A percentile compares a stretch with the other conserved stretches of the same genome.
These are phyloP conservation scores for Saguinus imperator DNA, from an alignment of 2,113 vertebrate species.

Conservation along the genomic window DNA sequence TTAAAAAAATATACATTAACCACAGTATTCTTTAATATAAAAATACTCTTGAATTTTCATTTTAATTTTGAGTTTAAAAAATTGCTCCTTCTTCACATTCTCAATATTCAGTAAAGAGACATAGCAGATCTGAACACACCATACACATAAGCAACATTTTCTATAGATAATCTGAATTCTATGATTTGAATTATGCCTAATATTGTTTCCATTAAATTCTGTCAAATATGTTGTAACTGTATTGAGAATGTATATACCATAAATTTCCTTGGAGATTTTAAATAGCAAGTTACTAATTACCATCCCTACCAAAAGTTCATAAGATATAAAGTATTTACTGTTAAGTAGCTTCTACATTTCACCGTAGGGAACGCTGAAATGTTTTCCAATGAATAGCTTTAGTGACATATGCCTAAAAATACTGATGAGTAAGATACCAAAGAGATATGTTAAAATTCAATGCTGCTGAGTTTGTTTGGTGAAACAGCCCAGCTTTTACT, in stretches of 20 bases:
- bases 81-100: neutral
- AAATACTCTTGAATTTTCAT: neutral
- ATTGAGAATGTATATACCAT: conserved; percentile 34
- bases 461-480: conserved; percentile 14
- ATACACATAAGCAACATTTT: neutral
- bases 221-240: neutral
- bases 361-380: conserved; percentile 38
- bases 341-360: conserved; percentile 46
- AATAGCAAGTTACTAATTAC: conserved; percentile 58
- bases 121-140: neutral
- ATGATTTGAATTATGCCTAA: neutral
- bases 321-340: conserved; percentile 51
- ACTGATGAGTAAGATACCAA: neutral
- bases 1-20: neutral
- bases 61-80: neutral
- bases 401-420: conserved; percentile 25
- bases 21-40: neutral
- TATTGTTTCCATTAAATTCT: conserved; percentile 1
- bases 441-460: conserved; percentile 5
- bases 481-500: neutral
- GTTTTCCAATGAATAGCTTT: neutral
- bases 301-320: conserved; percentile 55
- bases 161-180: neutral
- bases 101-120: neutral
- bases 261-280: conserved; percentile 61